Conservation (phyloP, 2,797 vertebrate species). For the Gallinago stenura region DNA sequence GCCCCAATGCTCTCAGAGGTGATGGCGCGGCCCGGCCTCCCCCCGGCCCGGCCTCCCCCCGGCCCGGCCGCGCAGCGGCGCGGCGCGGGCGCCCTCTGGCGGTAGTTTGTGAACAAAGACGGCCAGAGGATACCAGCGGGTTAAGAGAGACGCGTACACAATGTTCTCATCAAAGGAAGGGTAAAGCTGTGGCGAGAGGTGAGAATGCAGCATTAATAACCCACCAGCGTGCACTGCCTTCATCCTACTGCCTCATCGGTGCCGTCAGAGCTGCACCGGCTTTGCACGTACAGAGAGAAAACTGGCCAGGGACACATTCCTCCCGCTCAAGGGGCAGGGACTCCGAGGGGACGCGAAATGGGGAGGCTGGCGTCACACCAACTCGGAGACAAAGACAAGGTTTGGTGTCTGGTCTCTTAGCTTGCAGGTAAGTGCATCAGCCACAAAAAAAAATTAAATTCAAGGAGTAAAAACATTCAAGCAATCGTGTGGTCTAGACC, state of each 20-base stretch:
- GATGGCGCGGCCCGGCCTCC: too few species aligned
- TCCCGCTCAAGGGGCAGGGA: fast-evolving
- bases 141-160: fast-evolving
- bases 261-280: fast-evolving
- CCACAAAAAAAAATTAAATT: neutral
- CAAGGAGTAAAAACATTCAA: neutral
- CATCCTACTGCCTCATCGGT: fast-evolving
- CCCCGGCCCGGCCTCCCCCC: neutral
- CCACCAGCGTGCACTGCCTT: fast-evolving
- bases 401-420: neutral
- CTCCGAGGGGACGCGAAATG: fast-evolving
- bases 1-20: fast-evolving
- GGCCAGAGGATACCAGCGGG: fast-evolving
- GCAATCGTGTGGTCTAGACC: neutral
- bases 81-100: neutral
- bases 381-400: fast-evolving
- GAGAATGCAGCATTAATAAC: neutral
- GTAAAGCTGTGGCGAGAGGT: neutral
- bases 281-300: fast-evolving
- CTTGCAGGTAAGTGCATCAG: neutral
- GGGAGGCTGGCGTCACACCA: fast-evolving
- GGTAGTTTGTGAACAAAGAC: fast-evolving
- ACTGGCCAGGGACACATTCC: fast-evolving
- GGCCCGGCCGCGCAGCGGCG: neutral
- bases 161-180: too few species aligned